These are phyloP conservation scores for Tychaedon coryphoeus DNA, from an alignment of 2,113 vertebrate species.

Conservation along the genomic window DNA sequence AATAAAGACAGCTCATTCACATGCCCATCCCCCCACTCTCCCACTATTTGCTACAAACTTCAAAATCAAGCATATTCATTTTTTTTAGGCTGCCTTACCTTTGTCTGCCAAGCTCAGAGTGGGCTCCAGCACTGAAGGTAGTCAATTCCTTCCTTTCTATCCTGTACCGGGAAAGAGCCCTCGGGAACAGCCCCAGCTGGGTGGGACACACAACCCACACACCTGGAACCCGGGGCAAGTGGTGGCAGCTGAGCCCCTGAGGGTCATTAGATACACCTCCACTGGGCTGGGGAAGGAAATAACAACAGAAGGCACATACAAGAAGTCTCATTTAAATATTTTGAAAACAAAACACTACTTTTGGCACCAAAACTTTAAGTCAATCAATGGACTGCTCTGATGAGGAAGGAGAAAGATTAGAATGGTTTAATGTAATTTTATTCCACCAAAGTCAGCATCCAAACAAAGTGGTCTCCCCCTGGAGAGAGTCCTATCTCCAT, in stretches of 20 bases:
- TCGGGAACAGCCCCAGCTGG: neutral
- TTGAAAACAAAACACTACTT: neutral
- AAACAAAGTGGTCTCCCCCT: neutral
- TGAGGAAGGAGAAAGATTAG: neutral
- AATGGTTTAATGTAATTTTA: neutral
- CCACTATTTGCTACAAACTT: neutral
- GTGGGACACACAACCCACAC: neutral
- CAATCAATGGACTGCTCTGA: neutral
- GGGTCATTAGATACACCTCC: neutral
- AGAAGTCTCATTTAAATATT: neutral
- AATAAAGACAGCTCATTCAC: neutral
- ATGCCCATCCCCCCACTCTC: fast-evolving
- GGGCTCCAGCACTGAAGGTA: fast-evolving
- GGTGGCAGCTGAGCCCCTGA: neutral
- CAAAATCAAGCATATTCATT: neutral
- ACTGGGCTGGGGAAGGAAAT: neutral
- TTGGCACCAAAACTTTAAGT: neutral
- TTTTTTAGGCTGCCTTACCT: neutral
- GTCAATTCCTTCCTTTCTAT: fast-evolving
- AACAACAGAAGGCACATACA: neutral
- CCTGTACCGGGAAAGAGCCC: fast-evolving
- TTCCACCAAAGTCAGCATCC: neutral
- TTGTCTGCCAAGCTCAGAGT: neutral
- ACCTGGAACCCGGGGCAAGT: neutral
- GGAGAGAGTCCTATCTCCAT: neutral